A percentile compares a stretch with the other conserved stretches of the same genome.
phyloP scores from a whole-genome alignment of 2,797 vertebrate species.

The Pseudopleuronectes americanus region DNA sequence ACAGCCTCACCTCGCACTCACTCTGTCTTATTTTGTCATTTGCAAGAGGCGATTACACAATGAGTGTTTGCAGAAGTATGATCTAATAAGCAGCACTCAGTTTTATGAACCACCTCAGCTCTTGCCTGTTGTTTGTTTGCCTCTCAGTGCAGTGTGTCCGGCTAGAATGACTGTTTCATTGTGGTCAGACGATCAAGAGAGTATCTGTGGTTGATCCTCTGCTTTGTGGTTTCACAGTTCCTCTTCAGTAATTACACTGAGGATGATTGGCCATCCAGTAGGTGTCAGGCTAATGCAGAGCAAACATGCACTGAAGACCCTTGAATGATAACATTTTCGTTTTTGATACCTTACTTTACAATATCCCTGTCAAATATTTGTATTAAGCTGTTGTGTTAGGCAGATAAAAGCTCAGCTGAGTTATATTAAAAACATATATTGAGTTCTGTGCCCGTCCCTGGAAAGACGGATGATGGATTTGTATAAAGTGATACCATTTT shows the following conservation, averaged over 20 bases:
- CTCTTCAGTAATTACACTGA: not conserved
- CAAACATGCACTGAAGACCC: constrained; percentile 14
- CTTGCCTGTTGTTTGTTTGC: constrained; percentile 14
- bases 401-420: not conserved
- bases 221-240: not conserved
- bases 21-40: constrained; percentile 25
- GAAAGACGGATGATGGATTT: constrained; percentile 29
- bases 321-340: constrained; percentile 8
- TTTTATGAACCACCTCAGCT: constrained; percentile 3
- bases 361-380: not conserved
- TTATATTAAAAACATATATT: constrained; percentile 16
- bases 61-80: constrained; percentile 7
- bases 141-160: not conserved
- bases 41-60: constrained; percentile 5
- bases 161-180: constrained; percentile 1
- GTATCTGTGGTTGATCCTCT: not conserved
- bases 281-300: constrained; percentile 66
- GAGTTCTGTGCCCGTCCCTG: constrained; percentile 17
- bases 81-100: constrained; percentile 6
- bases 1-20: constrained; percentile 32
- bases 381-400: constrained; percentile 4
- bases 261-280: constrained; percentile 45
- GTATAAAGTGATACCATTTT: constrained; percentile 39
- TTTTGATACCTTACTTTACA: constrained; percentile 1
- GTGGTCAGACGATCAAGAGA: not conserved